A percentile compares a stretch with the other conserved stretches of the same genome.
These are phyloP conservation scores for Lophura swinhoii DNA, from an alignment of 2,797 vertebrate species.

Conservation along the genomic window DNA sequence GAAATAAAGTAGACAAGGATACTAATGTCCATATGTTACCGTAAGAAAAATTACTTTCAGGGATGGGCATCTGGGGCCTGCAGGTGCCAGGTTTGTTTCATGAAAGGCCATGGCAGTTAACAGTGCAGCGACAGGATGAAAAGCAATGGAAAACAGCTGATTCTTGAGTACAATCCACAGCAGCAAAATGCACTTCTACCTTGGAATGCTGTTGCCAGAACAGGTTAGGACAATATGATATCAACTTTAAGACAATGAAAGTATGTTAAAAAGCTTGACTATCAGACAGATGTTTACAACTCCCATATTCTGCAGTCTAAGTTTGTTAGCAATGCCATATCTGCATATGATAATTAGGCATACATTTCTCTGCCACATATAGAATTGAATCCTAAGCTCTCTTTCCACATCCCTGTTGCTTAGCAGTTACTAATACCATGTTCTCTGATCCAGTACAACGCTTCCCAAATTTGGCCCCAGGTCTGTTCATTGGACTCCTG, in stretches of 20 bases:
- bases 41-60: background rate
- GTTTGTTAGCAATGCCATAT: background rate
- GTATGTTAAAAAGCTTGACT: background rate
- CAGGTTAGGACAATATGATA: background rate
- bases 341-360: background rate
- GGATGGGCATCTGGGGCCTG: background rate
- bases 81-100: conserved; percentile 40
- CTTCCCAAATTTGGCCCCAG: background rate
- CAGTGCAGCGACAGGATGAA: background rate
- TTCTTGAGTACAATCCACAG: background rate
- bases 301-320: background rate
- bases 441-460: background rate
- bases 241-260: background rate
- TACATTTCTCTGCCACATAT: background rate
- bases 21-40: background rate
- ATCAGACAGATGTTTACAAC: background rate
- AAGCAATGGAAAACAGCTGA: background rate
- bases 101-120: conserved; percentile 7
- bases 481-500: background rate
- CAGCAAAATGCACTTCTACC: background rate
- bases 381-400: background rate
- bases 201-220: background rate
- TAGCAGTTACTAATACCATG: background rate
- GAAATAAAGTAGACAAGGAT: background rate
- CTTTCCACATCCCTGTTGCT: background rate